Percentiles rank a stretch among this genome's conserved stretches.
phyloP scores from a whole-genome alignment of 2,113 vertebrate genomes.

The Zosterops pallidus region DNA sequence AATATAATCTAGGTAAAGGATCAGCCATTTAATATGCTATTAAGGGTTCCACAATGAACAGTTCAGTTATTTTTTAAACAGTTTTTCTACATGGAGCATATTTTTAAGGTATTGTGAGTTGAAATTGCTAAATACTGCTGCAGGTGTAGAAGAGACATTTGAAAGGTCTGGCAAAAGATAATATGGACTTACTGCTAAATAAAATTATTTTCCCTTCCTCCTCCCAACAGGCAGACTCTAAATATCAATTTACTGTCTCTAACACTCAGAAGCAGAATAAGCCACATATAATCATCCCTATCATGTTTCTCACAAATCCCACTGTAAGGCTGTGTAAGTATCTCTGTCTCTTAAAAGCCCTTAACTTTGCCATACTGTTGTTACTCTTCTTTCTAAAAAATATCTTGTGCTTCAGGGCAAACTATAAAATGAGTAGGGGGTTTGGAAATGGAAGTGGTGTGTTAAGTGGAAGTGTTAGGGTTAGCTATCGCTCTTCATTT shows the following conservation, averaged over 20 bases:
- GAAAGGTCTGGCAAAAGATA: neutral
- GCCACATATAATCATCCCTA: neutral
- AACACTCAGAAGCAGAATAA: neutral
- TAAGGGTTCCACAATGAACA: neutral
- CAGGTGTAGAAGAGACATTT: neutral
- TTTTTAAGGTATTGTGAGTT: neutral
- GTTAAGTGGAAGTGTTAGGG: neutral
- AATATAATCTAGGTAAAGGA: neutral
- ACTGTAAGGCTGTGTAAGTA: neutral
- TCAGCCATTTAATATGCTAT: neutral
- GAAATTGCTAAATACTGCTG: neutral
- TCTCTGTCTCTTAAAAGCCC: neutral
- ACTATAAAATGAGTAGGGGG: fast-evolving
- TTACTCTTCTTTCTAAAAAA: neutral
- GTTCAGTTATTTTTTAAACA: neutral
- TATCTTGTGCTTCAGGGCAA: neutral
- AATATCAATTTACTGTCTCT: neutral
- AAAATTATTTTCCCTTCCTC: neutral
- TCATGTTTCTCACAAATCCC: neutral
- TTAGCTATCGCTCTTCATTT: neutral
- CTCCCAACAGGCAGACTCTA: neutral
- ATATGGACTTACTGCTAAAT: neutral
- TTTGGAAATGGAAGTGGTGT: neutral
- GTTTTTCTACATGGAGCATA: neutral
- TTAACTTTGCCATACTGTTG: neutral